phyloP scores from a whole-genome alignment of 1,140 invertebrate genomes.

The Dinoponera quadriceps region DNA sequence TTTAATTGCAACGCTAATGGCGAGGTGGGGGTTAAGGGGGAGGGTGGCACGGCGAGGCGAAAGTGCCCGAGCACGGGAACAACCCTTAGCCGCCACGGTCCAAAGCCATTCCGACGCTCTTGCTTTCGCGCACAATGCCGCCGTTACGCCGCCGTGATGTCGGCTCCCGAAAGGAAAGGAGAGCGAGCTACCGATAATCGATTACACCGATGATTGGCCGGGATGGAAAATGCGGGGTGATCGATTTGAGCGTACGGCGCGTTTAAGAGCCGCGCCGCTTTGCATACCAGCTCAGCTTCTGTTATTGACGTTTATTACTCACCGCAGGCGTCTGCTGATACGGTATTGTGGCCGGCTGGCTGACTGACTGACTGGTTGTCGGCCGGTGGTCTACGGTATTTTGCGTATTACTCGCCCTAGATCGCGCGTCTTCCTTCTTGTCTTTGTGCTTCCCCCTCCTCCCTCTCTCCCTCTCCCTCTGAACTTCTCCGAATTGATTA shows the following conservation, averaged over 20 bases:
- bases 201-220: constrained; percentile 61
- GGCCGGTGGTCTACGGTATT: constrained; percentile 14
- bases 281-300: constrained; percentile 52
- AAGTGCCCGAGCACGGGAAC: constrained; percentile 5
- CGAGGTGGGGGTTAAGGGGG: constrained; percentile 20
- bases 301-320: constrained; percentile 67
- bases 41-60: constrained; percentile 52
- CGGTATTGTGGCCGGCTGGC: constrained; percentile 21
- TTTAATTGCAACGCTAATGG: constrained; percentile 77
- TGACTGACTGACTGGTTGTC: background rate
- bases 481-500: constrained; percentile 32
- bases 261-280: constrained; percentile 61
- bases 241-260: constrained; percentile 57
- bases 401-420: constrained; percentile 17
- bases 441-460: background rate
- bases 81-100: constrained; percentile 52
- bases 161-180: constrained; percentile 35
- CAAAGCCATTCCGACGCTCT: constrained; percentile 51
- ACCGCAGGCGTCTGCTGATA: constrained; percentile 41
- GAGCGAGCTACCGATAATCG: constrained; percentile 47
- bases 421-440: constrained; percentile 13
- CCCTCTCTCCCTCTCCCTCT: background rate
- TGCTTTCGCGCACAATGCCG: constrained; percentile 54
- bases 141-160: constrained; percentile 7
- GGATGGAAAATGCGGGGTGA: constrained; percentile 60